These are phyloP conservation scores for Cranoglanis bouderius DNA, from an alignment of 2,113 vertebrate species.

Conservation along the genomic window DNA sequence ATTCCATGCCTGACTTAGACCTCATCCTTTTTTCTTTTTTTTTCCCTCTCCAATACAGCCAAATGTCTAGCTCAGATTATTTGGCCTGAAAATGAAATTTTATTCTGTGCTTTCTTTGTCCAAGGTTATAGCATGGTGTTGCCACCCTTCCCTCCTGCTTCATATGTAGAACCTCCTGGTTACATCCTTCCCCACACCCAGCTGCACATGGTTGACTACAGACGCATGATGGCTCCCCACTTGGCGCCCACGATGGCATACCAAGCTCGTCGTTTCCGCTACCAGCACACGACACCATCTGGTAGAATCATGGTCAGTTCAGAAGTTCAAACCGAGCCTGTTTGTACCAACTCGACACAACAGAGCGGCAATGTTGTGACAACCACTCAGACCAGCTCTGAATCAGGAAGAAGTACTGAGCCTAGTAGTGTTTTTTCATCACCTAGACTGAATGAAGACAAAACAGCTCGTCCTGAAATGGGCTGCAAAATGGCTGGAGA, in stretches of 20 bases:
- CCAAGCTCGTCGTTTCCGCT: conserved; percentile 69
- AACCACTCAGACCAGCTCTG: conserved; percentile 21
- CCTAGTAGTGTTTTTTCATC: background rate
- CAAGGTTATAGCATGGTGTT: conserved; percentile 71
- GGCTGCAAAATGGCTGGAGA: background rate
- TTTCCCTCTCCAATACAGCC: too few species aligned
- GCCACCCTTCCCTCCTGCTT: conserved; percentile 64
- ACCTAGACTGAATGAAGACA: conserved; percentile 24
- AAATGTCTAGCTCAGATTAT: too few species aligned
- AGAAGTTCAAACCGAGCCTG: conserved; percentile 75
- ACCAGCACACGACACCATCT: conserved; percentile 61
- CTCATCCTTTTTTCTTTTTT: too few species aligned
- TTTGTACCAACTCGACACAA: background rate
- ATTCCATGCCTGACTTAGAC: too few species aligned
- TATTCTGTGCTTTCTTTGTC: background rate
- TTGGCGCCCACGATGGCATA: conserved; percentile 73
- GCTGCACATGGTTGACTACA: conserved; percentile 74
- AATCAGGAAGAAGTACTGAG: conserved; percentile 26
- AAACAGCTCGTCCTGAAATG: background rate
- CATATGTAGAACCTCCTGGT: conserved; percentile 69
- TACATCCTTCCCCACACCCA: conserved; percentile 73
- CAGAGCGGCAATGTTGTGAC: background rate
- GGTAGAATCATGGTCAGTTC: conserved; percentile 64
- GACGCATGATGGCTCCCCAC: conserved; percentile 70
- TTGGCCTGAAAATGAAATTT: background rate